A percentile compares a stretch with the other conserved stretches of the same genome.
phyloP scores from a whole-genome alignment of 2,888 invertebrate species.

The Polyploca ridens region DNA sequence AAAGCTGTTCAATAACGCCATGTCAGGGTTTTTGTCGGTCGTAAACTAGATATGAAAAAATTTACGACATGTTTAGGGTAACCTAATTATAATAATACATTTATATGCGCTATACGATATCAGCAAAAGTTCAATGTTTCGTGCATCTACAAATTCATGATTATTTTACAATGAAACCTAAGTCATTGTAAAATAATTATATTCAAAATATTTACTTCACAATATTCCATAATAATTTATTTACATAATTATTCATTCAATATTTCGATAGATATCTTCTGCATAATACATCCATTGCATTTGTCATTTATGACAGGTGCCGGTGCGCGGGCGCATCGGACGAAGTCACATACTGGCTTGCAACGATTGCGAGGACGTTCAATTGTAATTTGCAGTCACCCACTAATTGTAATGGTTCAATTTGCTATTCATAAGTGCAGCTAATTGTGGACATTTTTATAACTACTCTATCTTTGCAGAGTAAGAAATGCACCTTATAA shows the following conservation, averaged over 20 bases:
- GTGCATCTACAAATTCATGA: too few relatives aligned
- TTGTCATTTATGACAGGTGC: constrained; percentile 19
- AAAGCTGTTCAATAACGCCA: constrained; percentile 15
- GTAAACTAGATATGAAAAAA: constrained; percentile 19
- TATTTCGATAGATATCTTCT: background rate
- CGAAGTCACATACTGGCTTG: background rate
- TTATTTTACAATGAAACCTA: too few relatives aligned
- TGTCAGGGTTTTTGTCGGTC: constrained; percentile 23
- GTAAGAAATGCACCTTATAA: too few relatives aligned
- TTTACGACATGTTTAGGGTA: constrained; percentile 9
- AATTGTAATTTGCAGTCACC: constrained; percentile 32
- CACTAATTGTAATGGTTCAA: constrained; percentile 30
- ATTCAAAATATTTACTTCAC: too few relatives aligned
- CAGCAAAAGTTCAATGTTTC: too few relatives aligned
- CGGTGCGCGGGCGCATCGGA: constrained; percentile 22
- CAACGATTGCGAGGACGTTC: constrained; percentile 18
- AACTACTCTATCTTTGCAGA: background rate
- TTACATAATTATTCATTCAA: too few relatives aligned
- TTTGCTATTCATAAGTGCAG: constrained; percentile 22
- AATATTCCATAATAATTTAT: too few relatives aligned
- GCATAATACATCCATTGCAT: constrained; percentile 16
- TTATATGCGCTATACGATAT: background rate
- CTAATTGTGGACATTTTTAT: constrained; percentile 18
- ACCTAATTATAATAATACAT: constrained; percentile 5
- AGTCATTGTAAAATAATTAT: too few relatives aligned